A percentile compares a stretch with the other conserved stretches of the same genome.
phyloP scores from a whole-genome alignment of 2,797 vertebrate species.

The Aeoliscus strigatus region DNA sequence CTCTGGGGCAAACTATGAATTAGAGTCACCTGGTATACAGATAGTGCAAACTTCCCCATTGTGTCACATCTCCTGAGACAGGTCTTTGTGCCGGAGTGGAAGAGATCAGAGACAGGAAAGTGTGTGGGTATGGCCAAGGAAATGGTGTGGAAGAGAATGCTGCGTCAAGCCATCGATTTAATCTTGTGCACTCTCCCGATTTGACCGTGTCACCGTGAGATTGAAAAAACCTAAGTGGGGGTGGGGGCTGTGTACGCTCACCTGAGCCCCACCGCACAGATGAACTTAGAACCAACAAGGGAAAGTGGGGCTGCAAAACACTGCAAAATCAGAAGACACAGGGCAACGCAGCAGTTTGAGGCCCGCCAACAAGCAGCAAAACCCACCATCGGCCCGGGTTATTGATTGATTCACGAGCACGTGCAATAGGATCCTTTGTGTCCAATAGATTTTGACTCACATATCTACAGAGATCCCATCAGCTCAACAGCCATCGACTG shows the following conservation, averaged over 20 bases:
- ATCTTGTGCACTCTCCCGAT: slow-evolving; percentile 66
- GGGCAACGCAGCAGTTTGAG: slow-evolving; percentile 52
- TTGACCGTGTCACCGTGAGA: slow-evolving; percentile 60
- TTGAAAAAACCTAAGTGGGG: slow-evolving; percentile 69
- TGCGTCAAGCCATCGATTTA: slow-evolving; percentile 66
- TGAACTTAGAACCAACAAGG: no score
- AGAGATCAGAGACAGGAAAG: slow-evolving; percentile 29
- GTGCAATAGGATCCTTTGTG: slow-evolving; percentile 60
- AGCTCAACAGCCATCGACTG: slow-evolving; percentile 51
- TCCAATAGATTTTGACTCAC: slow-evolving; percentile 58
- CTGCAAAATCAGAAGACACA: slow-evolving; percentile 36
- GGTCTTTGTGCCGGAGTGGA: slow-evolving; percentile 12
- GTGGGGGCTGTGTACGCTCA: slow-evolving; percentile 59
- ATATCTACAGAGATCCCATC: slow-evolving; percentile 52
- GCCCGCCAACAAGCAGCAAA: slow-evolving; percentile 62
- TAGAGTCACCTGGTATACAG: slow-evolving; percentile 41
- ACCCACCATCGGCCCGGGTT: slow-evolving; percentile 50
- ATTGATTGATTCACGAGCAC: slow-evolving; percentile 54
- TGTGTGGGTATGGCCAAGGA: slow-evolving; percentile 55
- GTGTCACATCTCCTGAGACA: slow-evolving; percentile 27
- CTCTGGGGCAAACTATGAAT: slow-evolving; percentile 65
- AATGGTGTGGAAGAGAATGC: slow-evolving; percentile 69
- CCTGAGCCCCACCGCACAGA: slow-evolving; percentile 45
- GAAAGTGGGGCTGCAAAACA: no score
- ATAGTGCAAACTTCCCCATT: slow-evolving; percentile 47